These are phyloP conservation scores for Brachyistius frenatus DNA, from an alignment of 2,113 vertebrate genomes.

Conservation along the genomic window DNA sequence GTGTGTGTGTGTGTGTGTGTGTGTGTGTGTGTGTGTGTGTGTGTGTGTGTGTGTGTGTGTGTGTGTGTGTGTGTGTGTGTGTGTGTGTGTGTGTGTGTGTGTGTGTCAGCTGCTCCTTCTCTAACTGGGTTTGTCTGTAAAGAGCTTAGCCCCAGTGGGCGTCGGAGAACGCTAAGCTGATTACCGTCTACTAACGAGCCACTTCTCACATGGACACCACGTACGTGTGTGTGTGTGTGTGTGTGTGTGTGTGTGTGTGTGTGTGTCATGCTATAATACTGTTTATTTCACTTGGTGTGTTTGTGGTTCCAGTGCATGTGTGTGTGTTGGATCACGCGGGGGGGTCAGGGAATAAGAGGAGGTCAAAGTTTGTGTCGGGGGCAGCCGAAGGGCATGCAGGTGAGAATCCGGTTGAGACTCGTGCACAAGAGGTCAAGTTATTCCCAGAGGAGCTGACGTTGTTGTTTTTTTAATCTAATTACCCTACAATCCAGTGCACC, in stretches of 20 bases:
- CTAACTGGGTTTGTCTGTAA: constrained; percentile 79
- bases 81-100: constrained; percentile 43
- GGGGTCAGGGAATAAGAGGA: constrained; percentile 17
- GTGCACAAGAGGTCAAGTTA: constrained; percentile 55
- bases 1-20: constrained; percentile 43
- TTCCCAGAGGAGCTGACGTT: constrained; percentile 48
- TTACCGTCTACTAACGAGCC: constrained; percentile 78
- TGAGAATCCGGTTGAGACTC: constrained; percentile 27
- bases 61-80: constrained; percentile 4
- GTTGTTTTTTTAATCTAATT: too few species aligned
- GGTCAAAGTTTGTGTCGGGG: constrained; percentile 54
- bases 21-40: constrained; percentile 39
- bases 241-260: not conserved
- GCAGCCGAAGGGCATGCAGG: constrained; percentile 18
- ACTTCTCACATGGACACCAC: constrained; percentile 62
- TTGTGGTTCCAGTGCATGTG: not conserved
- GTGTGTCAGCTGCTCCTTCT: constrained; percentile 46
- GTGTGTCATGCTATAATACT: constrained; percentile 25
- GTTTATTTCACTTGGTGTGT: constrained; percentile 50
- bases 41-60: constrained; percentile 25
- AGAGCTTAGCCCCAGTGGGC: constrained; percentile 78
- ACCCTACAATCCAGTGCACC: too few species aligned
- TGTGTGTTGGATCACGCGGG: constrained; percentile 6
- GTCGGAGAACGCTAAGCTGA: constrained; percentile 77
- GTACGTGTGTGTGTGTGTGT: not conserved